Evolutionary conservation across 1,140 invertebrate species (phyloP), one percentile per base, ranked within the genome.

Genomic region (Cotesia typhae): DNA sequence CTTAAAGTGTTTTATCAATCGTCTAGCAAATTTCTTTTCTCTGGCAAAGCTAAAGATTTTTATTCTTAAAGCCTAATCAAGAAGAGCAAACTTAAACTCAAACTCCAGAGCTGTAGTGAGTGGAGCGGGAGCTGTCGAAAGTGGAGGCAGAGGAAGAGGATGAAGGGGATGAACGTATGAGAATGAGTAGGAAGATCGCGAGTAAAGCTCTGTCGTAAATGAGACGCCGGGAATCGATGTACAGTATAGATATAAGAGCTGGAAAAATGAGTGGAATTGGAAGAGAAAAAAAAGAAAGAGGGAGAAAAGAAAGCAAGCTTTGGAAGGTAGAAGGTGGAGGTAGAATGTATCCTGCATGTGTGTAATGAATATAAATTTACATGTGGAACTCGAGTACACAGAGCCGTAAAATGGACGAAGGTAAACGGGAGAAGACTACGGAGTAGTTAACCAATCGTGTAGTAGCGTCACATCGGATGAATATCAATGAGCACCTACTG

Each of bases 391-490:
- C 20, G 57, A 20, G 57, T 59, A 59, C 20, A 59, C 20, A 59
- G 20, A 59, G 17, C 14, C 14, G 17, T 59, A 20, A 20, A 55
- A 55, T 55, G 17, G 53, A 55, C 53, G 53, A 55, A 20, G 12
- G 17, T 20, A 59, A 59, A 59, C 7, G 57, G 57, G n/a, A 17
- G 28, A 6, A 10, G 57, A 28, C 14, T 20, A 10, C 7, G 57
- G 57, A 59, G 57, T 59, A 59, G 57, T 59, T 59, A 59, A 59
- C 57, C 57, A 59, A 59, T 59, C 57, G 57, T 59, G 57, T 28
- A 59, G 57, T 59, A 28, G 28, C 57, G 17, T 28, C 20, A 59
- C 57, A 59, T 17, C 57, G 17, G 57, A 59, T 59, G 57, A 59
- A 59, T 59, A 59, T 59, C 57, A 59, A 59, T 59, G 57, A 59